phyloP scores from a whole-genome alignment of 2,797 vertebrate species.

The Cyclura pinguis region DNA sequence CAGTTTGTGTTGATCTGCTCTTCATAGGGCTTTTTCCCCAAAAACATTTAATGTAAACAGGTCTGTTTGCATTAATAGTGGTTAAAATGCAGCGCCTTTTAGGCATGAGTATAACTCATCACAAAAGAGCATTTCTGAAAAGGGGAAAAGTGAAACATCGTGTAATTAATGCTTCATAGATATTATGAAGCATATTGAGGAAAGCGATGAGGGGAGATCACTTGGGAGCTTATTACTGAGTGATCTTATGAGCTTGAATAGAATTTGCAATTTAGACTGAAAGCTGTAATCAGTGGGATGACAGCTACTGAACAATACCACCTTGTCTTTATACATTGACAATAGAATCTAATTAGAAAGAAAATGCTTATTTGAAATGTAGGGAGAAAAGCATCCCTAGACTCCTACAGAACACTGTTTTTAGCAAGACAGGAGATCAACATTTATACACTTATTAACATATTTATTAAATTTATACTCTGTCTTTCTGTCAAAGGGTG shows the following conservation, averaged over 20 bases:
- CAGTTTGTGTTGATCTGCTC: neutral
- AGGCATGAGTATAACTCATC: neutral
- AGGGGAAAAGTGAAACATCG: neutral
- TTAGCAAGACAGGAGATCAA: neutral
- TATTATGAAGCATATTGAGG: conserved; percentile 54
- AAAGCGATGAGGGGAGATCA: conserved; percentile 29
- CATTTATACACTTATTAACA: neutral
- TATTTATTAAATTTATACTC: neutral
- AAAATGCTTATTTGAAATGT: conserved; percentile 32
- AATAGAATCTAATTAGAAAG: conserved; percentile 56
- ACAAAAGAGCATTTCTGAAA: neutral
- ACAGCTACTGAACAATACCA: conserved; percentile 17
- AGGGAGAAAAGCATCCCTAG: neutral
- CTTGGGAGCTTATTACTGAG: conserved; percentile 48
- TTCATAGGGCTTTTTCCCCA: neutral
- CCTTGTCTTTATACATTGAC: conserved; percentile 58
- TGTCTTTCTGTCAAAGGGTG: neutral
- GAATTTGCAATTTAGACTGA: conserved; percentile 52
- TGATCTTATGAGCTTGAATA: conserved; percentile 37
- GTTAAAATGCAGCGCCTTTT: neutral
- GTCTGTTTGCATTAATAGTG: neutral
- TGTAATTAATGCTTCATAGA: neutral
- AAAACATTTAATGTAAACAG: neutral
- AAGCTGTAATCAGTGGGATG: conserved; percentile 56
- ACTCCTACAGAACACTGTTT: neutral